Evolutionary conservation across 2,113 vertebrate genomes (phyloP).

Genomic region (Gnathonemus longibarbis): DNA sequence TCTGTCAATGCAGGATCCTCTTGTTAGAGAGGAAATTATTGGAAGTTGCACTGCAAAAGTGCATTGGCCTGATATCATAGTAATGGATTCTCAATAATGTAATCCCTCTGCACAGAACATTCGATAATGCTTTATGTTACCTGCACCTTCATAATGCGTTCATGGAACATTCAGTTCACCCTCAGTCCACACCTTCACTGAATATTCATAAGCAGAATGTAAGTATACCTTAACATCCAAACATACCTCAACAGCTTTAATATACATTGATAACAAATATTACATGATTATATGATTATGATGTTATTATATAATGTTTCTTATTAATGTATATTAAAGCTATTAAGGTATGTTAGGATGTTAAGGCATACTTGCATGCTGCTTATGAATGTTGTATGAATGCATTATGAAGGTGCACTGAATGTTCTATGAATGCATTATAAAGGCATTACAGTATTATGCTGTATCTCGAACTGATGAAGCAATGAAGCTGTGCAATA

Average conservation of each 20-base stretch:
- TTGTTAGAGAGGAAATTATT: background rate
- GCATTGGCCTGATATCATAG: background rate
- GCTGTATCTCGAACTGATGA: background rate
- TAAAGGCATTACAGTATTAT: background rate
- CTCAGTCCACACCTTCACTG: background rate
- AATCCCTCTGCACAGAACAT: background rate
- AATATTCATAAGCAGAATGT: background rate
- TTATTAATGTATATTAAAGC: too few species aligned
- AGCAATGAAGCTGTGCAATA: background rate
- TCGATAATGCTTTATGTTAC: background rate
- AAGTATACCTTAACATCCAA: background rate
- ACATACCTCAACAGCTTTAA: background rate
- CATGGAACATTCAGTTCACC: background rate
- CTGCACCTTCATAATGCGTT: background rate
- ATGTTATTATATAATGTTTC: too few species aligned
- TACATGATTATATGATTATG: too few species aligned
- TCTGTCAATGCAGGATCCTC: constrained; percentile 1
- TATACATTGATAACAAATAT: too few species aligned
- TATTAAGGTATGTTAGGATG: too few species aligned
- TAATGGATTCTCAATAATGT: background rate
- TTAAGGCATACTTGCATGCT: background rate
- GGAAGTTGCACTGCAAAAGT: background rate
- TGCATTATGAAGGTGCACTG: background rate
- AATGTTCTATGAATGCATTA: background rate
- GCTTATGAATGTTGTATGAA: background rate